Evolutionary conservation across 2,113 vertebrate species (phyloP).

Genomic region (Malurus melanocephalus): DNA sequence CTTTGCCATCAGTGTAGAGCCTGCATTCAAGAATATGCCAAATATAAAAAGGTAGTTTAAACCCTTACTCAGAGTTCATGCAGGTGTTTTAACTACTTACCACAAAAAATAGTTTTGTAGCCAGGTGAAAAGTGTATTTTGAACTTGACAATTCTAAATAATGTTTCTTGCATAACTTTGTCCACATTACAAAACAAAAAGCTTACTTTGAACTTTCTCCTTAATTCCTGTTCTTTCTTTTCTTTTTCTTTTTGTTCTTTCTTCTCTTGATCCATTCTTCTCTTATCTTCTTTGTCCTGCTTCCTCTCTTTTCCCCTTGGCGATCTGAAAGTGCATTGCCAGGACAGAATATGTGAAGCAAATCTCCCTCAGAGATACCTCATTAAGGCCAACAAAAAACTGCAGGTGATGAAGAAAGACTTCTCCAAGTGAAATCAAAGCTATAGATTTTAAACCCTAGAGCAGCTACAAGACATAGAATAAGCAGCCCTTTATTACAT

Average conservation of each 20-base stretch:
- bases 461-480: background rate
- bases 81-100: background rate
- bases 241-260: conserved; percentile 90
- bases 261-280: conserved; percentile 77
- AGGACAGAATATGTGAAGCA: background rate
- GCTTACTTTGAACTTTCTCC: conserved; percentile 91
- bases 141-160: background rate
- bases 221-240: conserved; percentile 88
- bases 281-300: conserved; percentile 81
- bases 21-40: background rate
- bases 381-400: background rate
- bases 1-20: background rate
- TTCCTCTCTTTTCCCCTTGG: conserved; percentile 74
- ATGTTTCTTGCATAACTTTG: background rate
- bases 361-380: background rate
- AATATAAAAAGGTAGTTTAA: background rate
- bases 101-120: background rate
- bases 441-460: background rate
- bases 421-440: background rate
- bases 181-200: background rate
- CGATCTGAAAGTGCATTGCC: conserved; percentile 56
- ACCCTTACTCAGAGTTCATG: background rate
- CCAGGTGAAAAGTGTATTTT: background rate
- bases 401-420: background rate
- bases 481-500: background rate